These are phyloP conservation scores for Nycticebus coucang DNA, from an alignment of 2,113 vertebrate species.

Conservation along the genomic window DNA sequence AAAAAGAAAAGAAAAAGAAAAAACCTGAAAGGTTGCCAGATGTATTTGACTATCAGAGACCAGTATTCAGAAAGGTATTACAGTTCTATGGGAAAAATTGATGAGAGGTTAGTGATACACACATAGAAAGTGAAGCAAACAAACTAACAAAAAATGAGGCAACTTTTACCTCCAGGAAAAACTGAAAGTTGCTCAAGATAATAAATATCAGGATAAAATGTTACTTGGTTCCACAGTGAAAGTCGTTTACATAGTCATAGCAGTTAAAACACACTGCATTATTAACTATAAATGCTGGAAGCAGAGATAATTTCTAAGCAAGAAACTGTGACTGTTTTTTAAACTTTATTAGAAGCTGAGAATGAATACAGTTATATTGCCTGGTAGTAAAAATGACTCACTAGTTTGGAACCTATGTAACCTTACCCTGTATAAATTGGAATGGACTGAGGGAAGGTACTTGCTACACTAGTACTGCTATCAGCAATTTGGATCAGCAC, in stretches of 20 bases:
- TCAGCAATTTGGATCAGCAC: no score
- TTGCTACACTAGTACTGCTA: no score
- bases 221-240: not conserved
- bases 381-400: no score
- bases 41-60: not conserved
- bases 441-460: no score
- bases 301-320: no score
- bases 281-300: no score
- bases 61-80: conserved; percentile 34
- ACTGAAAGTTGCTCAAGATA: conserved; percentile 23
- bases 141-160: not conserved
- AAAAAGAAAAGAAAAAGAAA: not conserved
- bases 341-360: no score
- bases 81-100: not conserved
- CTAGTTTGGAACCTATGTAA: no score
- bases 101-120: not conserved
- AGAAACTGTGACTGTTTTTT: no score
- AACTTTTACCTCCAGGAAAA: conserved; percentile 22
- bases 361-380: no score
- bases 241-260: not conserved
- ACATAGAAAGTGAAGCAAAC: conserved; percentile 27
- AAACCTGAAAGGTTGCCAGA: not conserved
- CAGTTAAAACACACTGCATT: not conserved
- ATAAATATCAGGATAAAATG: conserved; percentile 34
- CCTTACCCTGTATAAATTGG: no score